phyloP scores from a whole-genome alignment of 2,797 vertebrate species.

The Rhinophrynus dorsalis region DNA sequence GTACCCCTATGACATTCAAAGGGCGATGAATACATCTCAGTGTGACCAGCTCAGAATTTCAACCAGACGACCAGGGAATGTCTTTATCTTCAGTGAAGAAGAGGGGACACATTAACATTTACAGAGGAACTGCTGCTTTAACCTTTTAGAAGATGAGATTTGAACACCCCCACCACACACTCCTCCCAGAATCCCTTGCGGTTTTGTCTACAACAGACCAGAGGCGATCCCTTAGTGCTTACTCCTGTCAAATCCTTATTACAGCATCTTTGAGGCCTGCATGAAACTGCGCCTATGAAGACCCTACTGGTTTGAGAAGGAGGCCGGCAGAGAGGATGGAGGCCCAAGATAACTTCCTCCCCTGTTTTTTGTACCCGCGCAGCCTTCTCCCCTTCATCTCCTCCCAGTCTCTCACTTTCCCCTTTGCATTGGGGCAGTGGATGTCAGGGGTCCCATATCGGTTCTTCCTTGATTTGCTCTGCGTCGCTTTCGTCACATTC shows the following conservation, averaged over 20 bases:
- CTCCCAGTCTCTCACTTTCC: constrained; percentile 50
- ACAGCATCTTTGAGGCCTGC: constrained; percentile 44
- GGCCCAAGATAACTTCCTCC: constrained; percentile 8
- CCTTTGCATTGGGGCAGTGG: constrained; percentile 52
- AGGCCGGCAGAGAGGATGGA: constrained; percentile 12
- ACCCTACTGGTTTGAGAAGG: constrained; percentile 20
- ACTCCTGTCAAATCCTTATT: constrained; percentile 22
- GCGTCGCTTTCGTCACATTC: constrained; percentile 76
- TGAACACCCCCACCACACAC: constrained; percentile 13
- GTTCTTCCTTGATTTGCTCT: constrained; percentile 65
- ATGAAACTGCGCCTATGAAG: constrained; percentile 25
- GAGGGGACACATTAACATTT: too few relatives aligned
- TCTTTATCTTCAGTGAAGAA: too few relatives aligned
- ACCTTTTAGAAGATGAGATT: background rate
- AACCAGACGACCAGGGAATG: too few relatives aligned
- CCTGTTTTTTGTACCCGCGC: constrained; percentile 48
- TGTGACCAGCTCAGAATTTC: too few relatives aligned
- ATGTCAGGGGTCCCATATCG: constrained; percentile 80
- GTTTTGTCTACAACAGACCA: constrained; percentile 19
- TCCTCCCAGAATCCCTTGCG: constrained; percentile 17
- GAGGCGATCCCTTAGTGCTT: constrained; percentile 38
- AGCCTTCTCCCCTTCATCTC: constrained; percentile 26
- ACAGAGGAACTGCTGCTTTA: constrained; percentile 27
- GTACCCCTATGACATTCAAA: too few relatives aligned
- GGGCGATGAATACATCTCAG: too few relatives aligned